phyloP scores from a whole-genome alignment of 2,888 invertebrate species.

The Dione juno region DNA sequence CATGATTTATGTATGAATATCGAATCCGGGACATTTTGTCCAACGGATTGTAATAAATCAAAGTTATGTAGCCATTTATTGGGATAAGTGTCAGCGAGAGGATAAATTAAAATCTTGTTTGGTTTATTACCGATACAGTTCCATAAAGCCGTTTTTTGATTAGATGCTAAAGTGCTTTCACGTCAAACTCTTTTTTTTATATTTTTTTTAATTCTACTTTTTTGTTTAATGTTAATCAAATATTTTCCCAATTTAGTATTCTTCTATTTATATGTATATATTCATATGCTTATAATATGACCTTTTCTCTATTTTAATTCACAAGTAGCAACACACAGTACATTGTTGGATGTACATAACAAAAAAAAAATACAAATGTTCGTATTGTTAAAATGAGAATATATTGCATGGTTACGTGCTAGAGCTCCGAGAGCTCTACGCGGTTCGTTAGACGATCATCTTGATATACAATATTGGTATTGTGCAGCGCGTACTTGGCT shows the following conservation, averaged over 20 bases:
- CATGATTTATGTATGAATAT: slow-evolving; percentile 23
- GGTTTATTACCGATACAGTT: background rate
- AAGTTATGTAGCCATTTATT: slow-evolving; percentile 23
- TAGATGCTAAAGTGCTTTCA: background rate
- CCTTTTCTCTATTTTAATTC: no score
- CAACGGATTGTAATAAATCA: slow-evolving; percentile 22
- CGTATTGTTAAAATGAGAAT: background rate
- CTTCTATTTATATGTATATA: no score
- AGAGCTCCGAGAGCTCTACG: background rate
- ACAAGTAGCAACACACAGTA: no score
- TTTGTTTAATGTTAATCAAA: no score
- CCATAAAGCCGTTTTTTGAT: background rate
- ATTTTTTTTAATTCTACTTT: no score
- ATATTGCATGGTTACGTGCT: background rate
- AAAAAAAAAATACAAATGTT: background rate
- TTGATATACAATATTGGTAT: background rate
- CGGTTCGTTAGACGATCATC: slow-evolving; percentile 14
- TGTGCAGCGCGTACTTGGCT: background rate
- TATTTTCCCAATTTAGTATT: no score
- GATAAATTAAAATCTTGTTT: slow-evolving; percentile 16
- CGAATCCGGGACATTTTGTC: slow-evolving; percentile 22
- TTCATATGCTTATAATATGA: no score
- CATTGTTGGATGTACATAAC: background rate
- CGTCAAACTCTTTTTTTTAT: background rate
- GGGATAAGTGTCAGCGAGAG: slow-evolving; percentile 5